Conservation (phyloP, 2,888 invertebrate genomes). For the Cerastis rubricosa region DNA sequence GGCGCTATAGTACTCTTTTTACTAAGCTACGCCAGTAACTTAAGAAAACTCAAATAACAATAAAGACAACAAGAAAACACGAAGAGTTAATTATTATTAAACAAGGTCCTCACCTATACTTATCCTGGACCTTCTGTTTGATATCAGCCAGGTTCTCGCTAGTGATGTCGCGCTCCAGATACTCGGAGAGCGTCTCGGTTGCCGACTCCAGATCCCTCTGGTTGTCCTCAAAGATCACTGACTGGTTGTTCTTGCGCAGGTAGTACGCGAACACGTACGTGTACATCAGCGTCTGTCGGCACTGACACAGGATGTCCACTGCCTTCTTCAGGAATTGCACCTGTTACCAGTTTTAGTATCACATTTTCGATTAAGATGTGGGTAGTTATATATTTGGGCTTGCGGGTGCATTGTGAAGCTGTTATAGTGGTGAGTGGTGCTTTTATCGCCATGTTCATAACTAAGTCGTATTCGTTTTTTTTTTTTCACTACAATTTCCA, state of each 20-base stretch:
- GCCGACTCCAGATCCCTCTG: conserved; percentile 99
- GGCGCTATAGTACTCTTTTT: no score
- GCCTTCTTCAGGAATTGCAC: conserved; percentile 99
- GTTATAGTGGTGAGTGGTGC: background rate
- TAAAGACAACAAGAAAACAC: background rate
- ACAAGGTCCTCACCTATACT: conserved; percentile 94
- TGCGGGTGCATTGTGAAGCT: background rate
- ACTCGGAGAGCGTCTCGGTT: conserved; percentile 99
- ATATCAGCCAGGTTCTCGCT: conserved; percentile 99
- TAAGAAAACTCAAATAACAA: background rate
- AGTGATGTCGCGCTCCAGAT: conserved; percentile 99
- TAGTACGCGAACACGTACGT: conserved; percentile 99
- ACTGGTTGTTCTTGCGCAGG: conserved; percentile 99
- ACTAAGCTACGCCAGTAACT: no score
- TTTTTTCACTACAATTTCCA: background rate
- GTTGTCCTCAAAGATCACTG: conserved; percentile 99
- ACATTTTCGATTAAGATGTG: conserved; percentile 21
- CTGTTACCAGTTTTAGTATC: conserved; percentile 78
- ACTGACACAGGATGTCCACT: conserved; percentile 98
- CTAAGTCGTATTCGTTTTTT: background rate
- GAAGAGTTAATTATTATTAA: background rate
- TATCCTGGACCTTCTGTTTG: conserved; percentile 99
- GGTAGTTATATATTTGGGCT: conserved; percentile 17
- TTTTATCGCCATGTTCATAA: background rate
- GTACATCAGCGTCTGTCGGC: conserved; percentile 99